These are phyloP conservation scores for Pluvianellus socialis DNA, from an alignment of 2,113 vertebrate genomes.

Conservation along the genomic window DNA sequence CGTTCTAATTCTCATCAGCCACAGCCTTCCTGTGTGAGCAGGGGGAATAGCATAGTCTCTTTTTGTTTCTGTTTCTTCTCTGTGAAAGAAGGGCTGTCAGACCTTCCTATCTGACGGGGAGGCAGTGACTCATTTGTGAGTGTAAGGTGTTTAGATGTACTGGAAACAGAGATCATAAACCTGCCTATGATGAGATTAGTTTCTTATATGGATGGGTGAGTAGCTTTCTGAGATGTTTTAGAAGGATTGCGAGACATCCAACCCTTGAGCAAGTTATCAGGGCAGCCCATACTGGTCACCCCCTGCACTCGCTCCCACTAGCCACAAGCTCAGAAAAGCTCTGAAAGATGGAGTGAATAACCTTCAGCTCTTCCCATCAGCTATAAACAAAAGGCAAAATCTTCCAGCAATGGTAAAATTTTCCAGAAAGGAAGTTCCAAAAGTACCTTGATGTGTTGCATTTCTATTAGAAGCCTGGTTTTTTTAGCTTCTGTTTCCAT, in stretches of 20 bases:
- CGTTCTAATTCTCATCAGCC: neutral
- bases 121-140: neutral
- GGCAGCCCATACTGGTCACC: neutral
- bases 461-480: neutral
- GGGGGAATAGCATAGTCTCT: neutral
- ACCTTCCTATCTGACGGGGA: neutral
- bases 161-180: neutral
- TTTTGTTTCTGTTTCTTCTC: neutral
- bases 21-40: neutral
- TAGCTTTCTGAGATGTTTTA: neutral
- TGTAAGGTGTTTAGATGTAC: neutral
- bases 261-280: neutral
- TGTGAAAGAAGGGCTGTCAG: neutral
- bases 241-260: neutral
- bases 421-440: neutral
- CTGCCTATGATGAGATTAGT: neutral
- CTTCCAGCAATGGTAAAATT: neutral
- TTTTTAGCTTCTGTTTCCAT: neutral
- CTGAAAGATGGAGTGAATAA: neutral
- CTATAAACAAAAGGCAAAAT: neutral
- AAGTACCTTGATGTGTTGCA: neutral
- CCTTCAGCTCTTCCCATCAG: neutral
- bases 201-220: neutral
- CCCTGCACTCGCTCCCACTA: neutral
- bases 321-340: neutral